Base-by-base conservation (phyloP, 2,797 vertebrate genomes). In the Notolepis coatsorum region DNA sequence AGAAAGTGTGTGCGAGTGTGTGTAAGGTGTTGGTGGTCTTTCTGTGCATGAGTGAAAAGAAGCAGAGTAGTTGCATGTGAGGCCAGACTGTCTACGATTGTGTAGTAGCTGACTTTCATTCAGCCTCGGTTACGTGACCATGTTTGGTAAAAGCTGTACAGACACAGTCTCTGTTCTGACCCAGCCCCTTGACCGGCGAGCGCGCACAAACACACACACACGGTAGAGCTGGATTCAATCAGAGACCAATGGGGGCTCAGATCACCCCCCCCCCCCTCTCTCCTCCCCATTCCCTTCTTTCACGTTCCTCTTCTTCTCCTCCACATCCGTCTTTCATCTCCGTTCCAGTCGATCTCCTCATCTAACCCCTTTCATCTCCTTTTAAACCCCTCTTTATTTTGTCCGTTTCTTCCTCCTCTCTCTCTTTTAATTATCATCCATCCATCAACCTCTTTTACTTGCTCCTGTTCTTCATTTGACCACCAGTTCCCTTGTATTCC, bases 81-180 rank as follows among this genome's bases (percentile, higher is more conserved):
- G 7, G 18, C 5, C 18, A 24, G 23, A 25, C 1, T 7, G 7
- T 13, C 45, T 13, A 0, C 23, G 54, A 65, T 24, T 42, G 75
- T 56, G 71, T 9, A 53, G 86, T 75, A 79, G 84, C 73, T 35
- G 76, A 67, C 63, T 79, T 84, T 90, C 79, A 86, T 76, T 75
- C 76, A 87, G 84, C 58, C 87, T 84, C 83, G 75, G 84, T 82
- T 89, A 81, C 52, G 87, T 93, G 91, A 93, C 93, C 93, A 93
- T 94, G 89, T 94, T 94, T 93, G 92, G 93, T 93, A 93, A 94
- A n/a, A 91, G 83, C 84, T 84, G 71, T 77, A 65, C 79, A 75
- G 70, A 74, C 84, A 65, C 52, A 25, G 79, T 68, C 79, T 80
- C 76, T 80, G 81, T 79, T 80, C 76, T 80, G 81, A 88, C 79